phyloP scores from a whole-genome alignment of 1,140 invertebrate genomes.

The Aleiodes sp. region DNA sequence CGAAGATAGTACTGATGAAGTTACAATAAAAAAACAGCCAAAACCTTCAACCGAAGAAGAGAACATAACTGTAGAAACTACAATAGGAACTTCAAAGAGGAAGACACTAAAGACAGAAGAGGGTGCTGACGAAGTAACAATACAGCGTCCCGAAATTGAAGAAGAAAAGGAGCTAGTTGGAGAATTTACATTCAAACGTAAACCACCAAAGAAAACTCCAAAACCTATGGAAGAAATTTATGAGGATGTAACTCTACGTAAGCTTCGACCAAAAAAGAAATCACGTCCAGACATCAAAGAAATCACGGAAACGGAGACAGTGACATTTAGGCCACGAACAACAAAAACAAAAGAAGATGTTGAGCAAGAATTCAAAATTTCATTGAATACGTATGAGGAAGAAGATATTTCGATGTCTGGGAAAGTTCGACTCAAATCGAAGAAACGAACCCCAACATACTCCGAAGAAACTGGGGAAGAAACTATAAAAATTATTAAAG shows the following conservation, averaged over 20 bases:
- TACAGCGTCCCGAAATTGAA: slow-evolving; percentile 41
- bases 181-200: slow-evolving; percentile 66
- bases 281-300: slow-evolving; percentile 72
- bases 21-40: slow-evolving; percentile 29
- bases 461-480: slow-evolving; percentile 78
- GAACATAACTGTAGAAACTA: slow-evolving; percentile 58
- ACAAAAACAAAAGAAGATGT: slow-evolving; percentile 83
- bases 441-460: slow-evolving; percentile 74
- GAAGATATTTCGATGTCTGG: slow-evolving; percentile 86
- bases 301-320: slow-evolving; percentile 76
- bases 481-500: slow-evolving; percentile 76
- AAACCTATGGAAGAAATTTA: slow-evolving; percentile 74
- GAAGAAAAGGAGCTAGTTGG: slow-evolving; percentile 41
- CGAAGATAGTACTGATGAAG: slow-evolving; percentile 41
- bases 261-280: slow-evolving; percentile 73
- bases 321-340: slow-evolving; percentile 76
- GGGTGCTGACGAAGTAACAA: slow-evolving; percentile 30
- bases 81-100: slow-evolving; percentile 48
- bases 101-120: slow-evolving; percentile 42
- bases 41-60: slow-evolving; percentile 52
- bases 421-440: slow-evolving; percentile 80
- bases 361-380: slow-evolving; percentile 87
- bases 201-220: slow-evolving; percentile 57
- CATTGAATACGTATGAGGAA: slow-evolving; percentile 83
- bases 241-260: slow-evolving; percentile 78